Conservation (phyloP, 2,113 vertebrate genomes). For the Strix aluco region DNA sequence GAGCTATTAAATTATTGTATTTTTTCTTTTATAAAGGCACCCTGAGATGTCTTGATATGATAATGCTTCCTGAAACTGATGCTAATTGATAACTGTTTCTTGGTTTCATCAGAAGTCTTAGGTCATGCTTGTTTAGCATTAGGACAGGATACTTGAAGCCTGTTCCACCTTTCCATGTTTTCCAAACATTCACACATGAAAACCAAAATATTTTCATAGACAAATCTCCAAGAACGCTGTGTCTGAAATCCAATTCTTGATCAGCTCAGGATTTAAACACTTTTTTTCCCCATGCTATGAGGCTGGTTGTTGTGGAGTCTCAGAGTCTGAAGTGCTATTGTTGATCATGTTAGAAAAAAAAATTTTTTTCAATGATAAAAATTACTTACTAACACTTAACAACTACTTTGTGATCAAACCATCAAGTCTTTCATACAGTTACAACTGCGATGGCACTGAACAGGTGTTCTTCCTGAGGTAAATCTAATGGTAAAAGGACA, state of each 20-base stretch:
- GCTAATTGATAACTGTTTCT: conserved; percentile 17
- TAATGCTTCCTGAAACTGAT: conserved; percentile 45
- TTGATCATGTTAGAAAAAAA: background rate
- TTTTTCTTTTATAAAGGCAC: conserved; percentile 35
- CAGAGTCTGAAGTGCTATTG: background rate
- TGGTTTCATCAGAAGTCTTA: conserved; percentile 37
- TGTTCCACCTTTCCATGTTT: background rate
- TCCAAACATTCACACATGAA: background rate
- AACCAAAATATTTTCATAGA: background rate
- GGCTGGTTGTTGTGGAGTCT: background rate
- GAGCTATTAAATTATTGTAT: conserved; percentile 48
- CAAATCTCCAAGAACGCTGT: background rate
- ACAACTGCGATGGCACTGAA: background rate
- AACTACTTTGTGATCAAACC: background rate
- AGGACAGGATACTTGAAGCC: background rate
- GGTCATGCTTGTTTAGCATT: background rate
- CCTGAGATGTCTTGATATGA: conserved; percentile 14
- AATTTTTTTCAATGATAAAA: background rate
- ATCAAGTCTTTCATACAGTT: background rate
- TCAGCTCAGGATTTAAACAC: background rate
- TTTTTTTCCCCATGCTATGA: background rate
- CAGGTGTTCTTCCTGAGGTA: background rate
- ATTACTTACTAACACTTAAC: background rate
- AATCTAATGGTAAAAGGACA: background rate
- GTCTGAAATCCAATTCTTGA: background rate